These are phyloP conservation scores for Probosciger aterrimus DNA, from an alignment of 2,113 vertebrate species.

Conservation along the genomic window DNA sequence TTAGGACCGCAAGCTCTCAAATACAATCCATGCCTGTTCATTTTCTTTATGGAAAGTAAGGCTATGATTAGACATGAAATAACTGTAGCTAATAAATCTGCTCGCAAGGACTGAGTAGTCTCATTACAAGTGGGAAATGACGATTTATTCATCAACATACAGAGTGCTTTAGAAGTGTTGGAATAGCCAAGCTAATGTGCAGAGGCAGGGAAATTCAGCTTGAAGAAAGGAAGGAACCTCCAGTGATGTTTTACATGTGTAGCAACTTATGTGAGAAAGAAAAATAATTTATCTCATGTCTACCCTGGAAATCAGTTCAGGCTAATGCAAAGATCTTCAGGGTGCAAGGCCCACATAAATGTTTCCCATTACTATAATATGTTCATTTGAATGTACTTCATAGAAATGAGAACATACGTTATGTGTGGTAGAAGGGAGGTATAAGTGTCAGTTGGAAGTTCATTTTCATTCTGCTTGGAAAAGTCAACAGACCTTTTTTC, in stretches of 20 bases:
- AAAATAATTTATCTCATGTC: neutral
- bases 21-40: neutral
- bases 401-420: neutral
- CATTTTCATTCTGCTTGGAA: neutral
- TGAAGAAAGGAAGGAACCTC: neutral
- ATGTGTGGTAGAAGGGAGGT: neutral
- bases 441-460: neutral
- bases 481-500: neutral
- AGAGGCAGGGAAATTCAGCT: neutral
- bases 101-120: constrained; percentile 27
- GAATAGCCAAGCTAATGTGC: neutral
- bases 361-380: neutral
- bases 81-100: constrained; percentile 40
- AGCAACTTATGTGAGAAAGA: neutral
- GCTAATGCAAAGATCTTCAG: neutral
- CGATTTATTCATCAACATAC: constrained; percentile 26
- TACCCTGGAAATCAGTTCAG: neutral
- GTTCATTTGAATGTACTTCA: neutral
- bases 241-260: constrained; percentile 12
- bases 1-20: neutral
- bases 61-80: constrained; percentile 35
- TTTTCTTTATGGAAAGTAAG: constrained; percentile 3
- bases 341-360: neutral
- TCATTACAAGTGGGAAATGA: constrained; percentile 44
- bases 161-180: constrained; percentile 7